Conservation (phyloP, 2,797 vertebrate species). For the Anolis apletophallus region DNA sequence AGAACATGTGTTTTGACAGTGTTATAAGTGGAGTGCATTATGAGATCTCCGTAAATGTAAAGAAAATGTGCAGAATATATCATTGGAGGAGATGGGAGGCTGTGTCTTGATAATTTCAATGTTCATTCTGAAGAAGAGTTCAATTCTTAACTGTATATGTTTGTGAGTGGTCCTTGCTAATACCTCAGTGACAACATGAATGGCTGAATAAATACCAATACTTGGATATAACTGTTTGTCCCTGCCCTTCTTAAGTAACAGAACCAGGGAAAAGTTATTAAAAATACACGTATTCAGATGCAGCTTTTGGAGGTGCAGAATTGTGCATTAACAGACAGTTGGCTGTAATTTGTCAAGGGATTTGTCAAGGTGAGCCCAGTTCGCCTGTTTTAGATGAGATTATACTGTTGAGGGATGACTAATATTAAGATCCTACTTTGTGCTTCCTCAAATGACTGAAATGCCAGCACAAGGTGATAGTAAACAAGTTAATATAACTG, state of each 20-base stretch:
- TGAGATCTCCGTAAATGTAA: neutral
- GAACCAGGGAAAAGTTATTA: neutral
- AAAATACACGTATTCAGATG: neutral
- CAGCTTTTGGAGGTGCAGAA: neutral
- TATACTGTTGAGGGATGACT: neutral
- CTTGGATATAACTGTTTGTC: neutral
- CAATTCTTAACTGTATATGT: neutral
- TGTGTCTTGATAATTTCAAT: neutral
- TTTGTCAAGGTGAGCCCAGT: neutral
- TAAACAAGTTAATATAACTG: neutral
- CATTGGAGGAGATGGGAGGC: neutral
- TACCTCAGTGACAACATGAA: neutral
- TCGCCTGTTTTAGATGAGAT: neutral
- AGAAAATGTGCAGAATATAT: neutral
- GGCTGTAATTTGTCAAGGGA: neutral
- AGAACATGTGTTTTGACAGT: neutral
- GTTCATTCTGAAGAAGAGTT: neutral
- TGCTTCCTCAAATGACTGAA: neutral
- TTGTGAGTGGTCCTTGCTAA: neutral
- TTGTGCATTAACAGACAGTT: neutral
- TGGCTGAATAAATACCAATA: neutral
- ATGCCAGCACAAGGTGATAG: neutral
- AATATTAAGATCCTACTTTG: neutral
- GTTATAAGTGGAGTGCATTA: neutral
- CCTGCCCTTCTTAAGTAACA: neutral